These are phyloP conservation scores for Drosophila rufa DNA, from an alignment of 1,140 invertebrate genomes.

Conservation along the genomic window DNA sequence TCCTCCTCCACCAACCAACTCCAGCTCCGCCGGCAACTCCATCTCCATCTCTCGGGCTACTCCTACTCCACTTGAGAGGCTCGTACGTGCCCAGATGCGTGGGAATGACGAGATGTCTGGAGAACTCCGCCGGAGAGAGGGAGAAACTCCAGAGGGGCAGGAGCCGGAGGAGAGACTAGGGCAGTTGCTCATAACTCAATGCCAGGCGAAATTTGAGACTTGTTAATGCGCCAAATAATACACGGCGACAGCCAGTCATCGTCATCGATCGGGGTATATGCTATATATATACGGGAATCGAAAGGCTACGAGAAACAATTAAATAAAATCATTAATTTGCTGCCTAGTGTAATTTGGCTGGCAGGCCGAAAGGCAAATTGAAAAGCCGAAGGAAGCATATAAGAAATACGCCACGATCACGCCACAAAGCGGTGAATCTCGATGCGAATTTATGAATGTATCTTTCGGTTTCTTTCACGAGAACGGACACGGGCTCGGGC, in stretches of 20 bases:
- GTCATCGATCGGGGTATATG: constrained; percentile 7
- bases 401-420: constrained; percentile 47
- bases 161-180: constrained; percentile 21
- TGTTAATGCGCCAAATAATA: constrained; percentile 77
- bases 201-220: constrained; percentile 72
- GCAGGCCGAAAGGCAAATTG: constrained; percentile 48
- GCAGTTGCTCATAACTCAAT: constrained; percentile 61
- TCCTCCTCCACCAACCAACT: constrained; percentile 22
- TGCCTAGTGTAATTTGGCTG: constrained; percentile 32
- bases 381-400: constrained; percentile 47
- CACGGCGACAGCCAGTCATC: constrained; percentile 61
- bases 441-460: constrained; percentile 80
- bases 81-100: constrained; percentile 82
- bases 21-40: constrained; percentile 24
- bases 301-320: constrained; percentile 5
- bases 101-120: constrained; percentile 74
- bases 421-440: constrained; percentile 25
- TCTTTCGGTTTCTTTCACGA: constrained; percentile 60
- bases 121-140: constrained; percentile 25
- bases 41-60: constrained; percentile 29
- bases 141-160: constrained; percentile 6
- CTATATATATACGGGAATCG: constrained; percentile 3
- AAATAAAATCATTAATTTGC: constrained; percentile 39
- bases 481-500: constrained; percentile 39
- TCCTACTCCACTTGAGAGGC: constrained; percentile 57